Evolutionary conservation across 1,140 invertebrate genomes (phyloP), one percentile per base, ranked within the genome.

Genomic region (Megathymus violae): DNA sequence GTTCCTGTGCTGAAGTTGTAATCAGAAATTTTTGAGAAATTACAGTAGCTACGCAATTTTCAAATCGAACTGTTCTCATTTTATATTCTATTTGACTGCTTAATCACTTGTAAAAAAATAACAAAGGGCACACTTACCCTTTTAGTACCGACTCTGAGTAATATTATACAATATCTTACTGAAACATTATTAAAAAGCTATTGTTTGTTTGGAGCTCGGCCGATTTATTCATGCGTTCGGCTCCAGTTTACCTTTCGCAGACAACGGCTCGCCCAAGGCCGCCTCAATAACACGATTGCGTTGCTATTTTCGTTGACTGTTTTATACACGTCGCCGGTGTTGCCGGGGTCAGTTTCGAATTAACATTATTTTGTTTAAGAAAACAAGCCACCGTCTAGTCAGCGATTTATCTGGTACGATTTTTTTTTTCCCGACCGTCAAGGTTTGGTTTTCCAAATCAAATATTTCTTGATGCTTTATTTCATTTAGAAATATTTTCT

Each of bases 171-270:
- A 31, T 31, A 31, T 31, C 4, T 31, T 31, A 9, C 27, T 31
- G 4, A 31, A 31, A 36, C 7, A 17, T 36, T 36, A 34, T 17
- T 34, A 50, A 36, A 50, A 31, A 34, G 14, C n/a, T 17, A 36
- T 50, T 50, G 31, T 50, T 50, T 36, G 22, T 17, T 50, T 50
- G 27, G 9, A 17, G 13, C 47, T 36, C 15, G 47, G 36, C 34
- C 1, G 31, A 36, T 36, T 31, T 50, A 50, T 50, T 50, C 47
- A 50, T 50, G 7, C 47, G 27, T 31, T 36, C 31, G 31, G 47
- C 16, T 50, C 47, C 47, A 36, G 47, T 50, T 50, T 50, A 50
- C 47, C 14, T 31, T 15, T 16, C 11, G 6, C 5, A 31, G 27
- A 34, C 11, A 50, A 48, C 46, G 19, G 19, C 15, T 31, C 31